A percentile compares a stretch with the other conserved stretches of the same genome.
Evolutionary conservation across 2,888 invertebrate genomes (phyloP).

Genomic region (Callimorpha dominula): DNA sequence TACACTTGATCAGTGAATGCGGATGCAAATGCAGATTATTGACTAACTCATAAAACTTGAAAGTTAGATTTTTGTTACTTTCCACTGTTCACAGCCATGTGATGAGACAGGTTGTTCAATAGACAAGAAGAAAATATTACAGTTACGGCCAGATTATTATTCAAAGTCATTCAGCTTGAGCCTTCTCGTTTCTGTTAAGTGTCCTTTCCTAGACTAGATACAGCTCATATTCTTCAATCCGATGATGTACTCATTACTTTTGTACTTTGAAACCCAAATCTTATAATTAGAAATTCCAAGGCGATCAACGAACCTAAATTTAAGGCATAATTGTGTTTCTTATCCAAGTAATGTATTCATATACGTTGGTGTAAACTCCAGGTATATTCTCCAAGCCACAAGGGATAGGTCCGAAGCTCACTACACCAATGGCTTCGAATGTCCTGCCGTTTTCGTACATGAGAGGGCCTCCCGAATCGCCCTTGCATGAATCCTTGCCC

Average conservation of each 20-base stretch:
- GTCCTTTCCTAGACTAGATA: background rate
- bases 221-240: background rate
- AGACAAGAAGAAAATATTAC: background rate
- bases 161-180: background rate
- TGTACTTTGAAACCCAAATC: constrained; percentile 1
- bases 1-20: background rate
- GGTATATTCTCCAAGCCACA: constrained; percentile 87
- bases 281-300: background rate
- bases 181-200: background rate
- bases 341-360: constrained; percentile 88
- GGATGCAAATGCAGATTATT: constrained; percentile 1
- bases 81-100: constrained; percentile 5
- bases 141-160: background rate
- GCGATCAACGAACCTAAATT: background rate
- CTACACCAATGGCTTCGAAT: constrained; percentile 81
- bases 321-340: constrained; percentile 42
- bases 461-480: constrained; percentile 89
- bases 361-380: constrained; percentile 88
- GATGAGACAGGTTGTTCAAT: background rate
- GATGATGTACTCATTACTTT: background rate
- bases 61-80: background rate
- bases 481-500: constrained; percentile 87
- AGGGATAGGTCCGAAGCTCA: constrained; percentile 88
- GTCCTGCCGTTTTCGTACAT: constrained; percentile 71
- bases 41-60: background rate